A percentile compares a stretch with the other conserved stretches of the same genome.
phyloP scores from a whole-genome alignment of 2,113 vertebrate genomes.

The Sceloporus tristichus region DNA sequence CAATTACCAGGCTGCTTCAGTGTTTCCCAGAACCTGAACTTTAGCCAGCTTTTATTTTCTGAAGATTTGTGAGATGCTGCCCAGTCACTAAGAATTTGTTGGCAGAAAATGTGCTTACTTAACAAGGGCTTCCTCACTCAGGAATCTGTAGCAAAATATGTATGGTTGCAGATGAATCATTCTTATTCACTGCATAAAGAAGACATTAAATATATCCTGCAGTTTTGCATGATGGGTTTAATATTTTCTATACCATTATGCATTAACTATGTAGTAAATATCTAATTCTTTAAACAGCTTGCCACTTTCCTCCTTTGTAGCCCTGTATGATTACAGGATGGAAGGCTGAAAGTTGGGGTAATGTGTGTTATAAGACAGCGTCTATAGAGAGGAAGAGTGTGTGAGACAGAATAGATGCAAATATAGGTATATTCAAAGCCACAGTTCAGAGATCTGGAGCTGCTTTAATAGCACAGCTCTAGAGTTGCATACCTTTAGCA shows the following conservation, averaged over 20 bases:
- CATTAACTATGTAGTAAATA: too few relatives aligned
- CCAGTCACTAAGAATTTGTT: slow-evolving; percentile 15
- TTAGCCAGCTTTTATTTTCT: slow-evolving; percentile 17
- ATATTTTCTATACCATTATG: neutral
- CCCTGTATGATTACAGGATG: neutral
- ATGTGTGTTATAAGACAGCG: too few relatives aligned
- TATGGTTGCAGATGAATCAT: neutral
- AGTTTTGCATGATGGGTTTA: neutral
- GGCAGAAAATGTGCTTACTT: slow-evolving; percentile 27
- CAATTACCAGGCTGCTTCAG: neutral
- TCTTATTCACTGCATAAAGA: neutral
- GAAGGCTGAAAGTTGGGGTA: neutral
- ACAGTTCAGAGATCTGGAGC: neutral
- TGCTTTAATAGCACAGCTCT: neutral
- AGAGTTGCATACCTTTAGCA: neutral
- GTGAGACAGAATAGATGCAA: too few relatives aligned
- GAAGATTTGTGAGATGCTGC: slow-evolving; percentile 25
- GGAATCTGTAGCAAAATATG: neutral
- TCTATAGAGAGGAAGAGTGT: too few relatives aligned
- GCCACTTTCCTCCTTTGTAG: neutral
- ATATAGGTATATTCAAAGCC: too few relatives aligned
- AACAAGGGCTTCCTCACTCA: neutral
- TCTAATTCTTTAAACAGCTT: too few relatives aligned
- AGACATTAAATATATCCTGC: neutral
- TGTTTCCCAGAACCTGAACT: slow-evolving; percentile 12